Base-by-base conservation (phyloP, 1,140 invertebrate genomes). In the Bombyx mandarina region DNA sequence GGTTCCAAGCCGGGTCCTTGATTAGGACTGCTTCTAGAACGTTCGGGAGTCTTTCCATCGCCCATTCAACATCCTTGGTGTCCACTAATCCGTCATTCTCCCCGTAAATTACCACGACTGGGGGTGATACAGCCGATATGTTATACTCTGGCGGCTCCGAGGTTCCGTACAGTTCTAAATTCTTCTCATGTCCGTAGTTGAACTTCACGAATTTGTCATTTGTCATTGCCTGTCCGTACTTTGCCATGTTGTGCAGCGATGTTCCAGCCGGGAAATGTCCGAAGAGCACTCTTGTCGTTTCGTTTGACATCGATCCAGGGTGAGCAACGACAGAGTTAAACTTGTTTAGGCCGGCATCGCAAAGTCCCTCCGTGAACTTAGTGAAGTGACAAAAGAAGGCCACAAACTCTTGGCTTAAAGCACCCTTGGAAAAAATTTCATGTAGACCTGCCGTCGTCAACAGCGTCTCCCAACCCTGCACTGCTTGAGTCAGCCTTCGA, bases 211-310 rank as follows among this genome's bases (percentile, higher is more conserved):
- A 90, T 8, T 51, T 65, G 7, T 57, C 52, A 52, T 56, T 67
- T 0, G 47, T 55, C 58, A 88, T 75, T 8, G 70, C 79, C 69
- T 92, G 91, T 2, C 88, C 82, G 58, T 87, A 91, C 61, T 91
- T 89, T 49, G 91, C 80, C 2, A 95, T 70, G 65, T 92, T 93
- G 64, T 91, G 89, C 0, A 89, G 88, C 0, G 93, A 94, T 5
- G 93, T 90, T 4, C 93, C 93, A 22, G 92, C 91, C 1, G 93
- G 93, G 60, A 90, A 91, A 63, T 95, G 92, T 7, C 88, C 86
- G 9, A 93, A 61, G 1, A 71, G 9, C 3, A 46, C 22, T 26
- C 49, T 53, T 3, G 60, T 43, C 3, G 70, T 68, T 7, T 65
- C 57, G 5, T 55, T 50, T 6, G 46, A 45, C 18, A 60, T n/a